Conservation (phyloP, 2,113 vertebrate species). For the Plecturocebus donacophilus region DNA sequence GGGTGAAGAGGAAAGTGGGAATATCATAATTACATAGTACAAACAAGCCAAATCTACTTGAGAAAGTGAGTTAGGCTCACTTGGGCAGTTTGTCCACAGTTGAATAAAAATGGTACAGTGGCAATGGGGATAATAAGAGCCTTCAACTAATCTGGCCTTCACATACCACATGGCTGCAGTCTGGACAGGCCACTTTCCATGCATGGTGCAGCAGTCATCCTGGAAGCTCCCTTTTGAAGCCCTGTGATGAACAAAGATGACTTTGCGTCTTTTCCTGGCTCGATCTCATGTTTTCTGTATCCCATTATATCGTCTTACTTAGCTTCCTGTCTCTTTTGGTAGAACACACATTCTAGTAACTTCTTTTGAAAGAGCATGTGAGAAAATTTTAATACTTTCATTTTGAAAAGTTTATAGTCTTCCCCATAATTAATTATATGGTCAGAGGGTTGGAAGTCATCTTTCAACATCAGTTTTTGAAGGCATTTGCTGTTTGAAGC, state of each 20-base stretch:
- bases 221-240: neutral
- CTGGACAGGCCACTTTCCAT: neutral
- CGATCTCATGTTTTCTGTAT: neutral
- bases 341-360: neutral
- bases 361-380: neutral
- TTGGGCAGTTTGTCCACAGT: neutral
- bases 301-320: neutral
- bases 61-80: neutral
- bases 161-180: neutral
- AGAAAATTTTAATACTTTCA: conserved; percentile 40
- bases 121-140: neutral
- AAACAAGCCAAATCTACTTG: neutral
- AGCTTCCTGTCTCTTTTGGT: neutral
- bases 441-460: neutral
- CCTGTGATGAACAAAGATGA: neutral
- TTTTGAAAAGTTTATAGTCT: neutral
- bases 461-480: conserved; percentile 29
- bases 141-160: neutral
- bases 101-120: neutral
- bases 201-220: neutral
- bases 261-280: neutral
- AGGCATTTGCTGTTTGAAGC: neutral
- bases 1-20: neutral
- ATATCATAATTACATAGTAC: neutral
- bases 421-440: neutral